Evolutionary conservation across 2,113 vertebrate genomes (phyloP).

Genomic region (Spilogale gracilis): DNA sequence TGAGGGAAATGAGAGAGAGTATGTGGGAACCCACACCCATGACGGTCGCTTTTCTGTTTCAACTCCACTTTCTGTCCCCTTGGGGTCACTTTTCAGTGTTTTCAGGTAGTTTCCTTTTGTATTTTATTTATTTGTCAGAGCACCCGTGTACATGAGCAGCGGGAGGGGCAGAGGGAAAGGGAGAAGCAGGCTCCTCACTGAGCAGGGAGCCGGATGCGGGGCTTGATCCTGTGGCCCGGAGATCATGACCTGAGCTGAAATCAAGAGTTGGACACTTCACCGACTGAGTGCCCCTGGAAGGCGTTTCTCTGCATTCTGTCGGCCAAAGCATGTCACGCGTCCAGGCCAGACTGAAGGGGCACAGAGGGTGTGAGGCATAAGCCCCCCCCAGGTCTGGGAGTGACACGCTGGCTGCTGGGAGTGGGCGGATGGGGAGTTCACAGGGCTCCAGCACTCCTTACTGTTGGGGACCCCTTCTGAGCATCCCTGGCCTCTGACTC

Average conservation of each 20-base stretch:
- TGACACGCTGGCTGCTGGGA: background rate
- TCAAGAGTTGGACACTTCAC: no score
- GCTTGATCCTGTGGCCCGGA: background rate
- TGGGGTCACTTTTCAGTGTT: background rate
- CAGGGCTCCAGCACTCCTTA: background rate
- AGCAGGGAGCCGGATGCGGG: background rate
- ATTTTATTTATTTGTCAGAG: background rate
- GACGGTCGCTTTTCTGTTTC: background rate
- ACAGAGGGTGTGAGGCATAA: background rate
- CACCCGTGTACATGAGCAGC: no score
- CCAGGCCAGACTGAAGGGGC: background rate
- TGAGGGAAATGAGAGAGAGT: background rate
- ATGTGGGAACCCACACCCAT: background rate
- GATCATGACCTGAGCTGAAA: no score
- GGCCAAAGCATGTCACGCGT: background rate
- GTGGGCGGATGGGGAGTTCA: background rate
- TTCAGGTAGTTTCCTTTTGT: background rate
- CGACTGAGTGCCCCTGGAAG: background rate
- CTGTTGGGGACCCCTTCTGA: background rate
- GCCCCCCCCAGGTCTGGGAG: no score
- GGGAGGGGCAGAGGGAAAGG: background rate
- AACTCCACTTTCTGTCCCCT: background rate
- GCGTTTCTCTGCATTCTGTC: background rate
- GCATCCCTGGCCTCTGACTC: background rate
- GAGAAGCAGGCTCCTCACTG: background rate